Evolutionary conservation across 1,140 invertebrate genomes (phyloP).

Genomic region (Caenorhabditis tropicalis): DNA sequence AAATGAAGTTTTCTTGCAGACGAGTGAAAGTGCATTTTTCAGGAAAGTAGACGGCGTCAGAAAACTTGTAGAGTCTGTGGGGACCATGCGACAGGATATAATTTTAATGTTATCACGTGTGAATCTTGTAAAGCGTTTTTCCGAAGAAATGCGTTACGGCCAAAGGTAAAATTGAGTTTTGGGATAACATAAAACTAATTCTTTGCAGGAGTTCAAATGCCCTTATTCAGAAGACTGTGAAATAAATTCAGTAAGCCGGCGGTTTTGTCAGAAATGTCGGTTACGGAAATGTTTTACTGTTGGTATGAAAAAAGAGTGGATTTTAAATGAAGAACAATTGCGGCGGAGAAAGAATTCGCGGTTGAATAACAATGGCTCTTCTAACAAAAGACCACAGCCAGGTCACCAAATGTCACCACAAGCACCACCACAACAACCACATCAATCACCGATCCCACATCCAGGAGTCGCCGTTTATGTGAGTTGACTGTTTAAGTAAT

Average conservation of each 20-base stretch:
- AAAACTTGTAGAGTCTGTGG: conserved; percentile 82
- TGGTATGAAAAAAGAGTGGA: conserved; percentile 78
- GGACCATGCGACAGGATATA: conserved; percentile 88
- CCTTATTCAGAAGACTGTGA: conserved; percentile 90
- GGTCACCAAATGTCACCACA: conserved; percentile 59
- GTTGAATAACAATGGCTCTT: conserved; percentile 87
- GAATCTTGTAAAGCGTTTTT: conserved; percentile 98
- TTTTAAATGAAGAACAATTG: conserved; percentile 95
- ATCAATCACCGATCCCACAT: not conserved
- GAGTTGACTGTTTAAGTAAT: not conserved
- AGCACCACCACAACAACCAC: conserved; percentile 2
- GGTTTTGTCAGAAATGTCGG: conserved; percentile 93
- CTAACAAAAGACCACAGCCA: conserved; percentile 77
- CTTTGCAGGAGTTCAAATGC: conserved; percentile 83
- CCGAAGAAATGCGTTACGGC: conserved; percentile 88
- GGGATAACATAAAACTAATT: not conserved
- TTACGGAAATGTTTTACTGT: conserved; percentile 75
- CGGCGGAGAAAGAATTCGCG: conserved; percentile 79
- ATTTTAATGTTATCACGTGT: conserved; percentile 93
- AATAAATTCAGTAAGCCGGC: conserved; percentile 86
- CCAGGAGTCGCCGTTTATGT: conserved; percentile 28
- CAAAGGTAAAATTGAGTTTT: conserved; percentile 77
- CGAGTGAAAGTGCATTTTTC: not conserved
- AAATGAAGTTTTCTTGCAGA: not conserved
- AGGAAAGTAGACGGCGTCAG: conserved; percentile 59